These are phyloP conservation scores for Leptodactylus fuscus DNA, from an alignment of 2,113 vertebrate species.

Conservation along the genomic window DNA sequence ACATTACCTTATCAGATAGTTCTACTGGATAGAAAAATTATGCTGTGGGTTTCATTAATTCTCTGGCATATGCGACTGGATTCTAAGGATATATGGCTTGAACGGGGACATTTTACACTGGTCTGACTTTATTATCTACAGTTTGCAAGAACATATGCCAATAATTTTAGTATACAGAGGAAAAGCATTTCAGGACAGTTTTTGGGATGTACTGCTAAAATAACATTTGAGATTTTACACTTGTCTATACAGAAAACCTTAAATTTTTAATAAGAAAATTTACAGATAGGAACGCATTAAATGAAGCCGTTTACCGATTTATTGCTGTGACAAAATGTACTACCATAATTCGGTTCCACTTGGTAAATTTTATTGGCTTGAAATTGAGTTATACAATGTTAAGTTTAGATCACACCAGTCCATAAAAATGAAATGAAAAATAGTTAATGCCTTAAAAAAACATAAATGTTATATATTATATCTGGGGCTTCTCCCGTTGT, in stretches of 20 bases:
- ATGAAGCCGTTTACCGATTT: slow-evolving; percentile 47
- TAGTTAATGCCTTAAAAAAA: slow-evolving; percentile 32
- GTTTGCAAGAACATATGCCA: slow-evolving; percentile 60
- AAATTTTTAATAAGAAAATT: slow-evolving; percentile 30
- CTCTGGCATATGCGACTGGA: slow-evolving; percentile 70
- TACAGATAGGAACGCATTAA: slow-evolving; percentile 30
- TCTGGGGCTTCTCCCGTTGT: neutral
- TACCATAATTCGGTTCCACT: slow-evolving; percentile 41
- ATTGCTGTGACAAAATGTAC: slow-evolving; percentile 32
- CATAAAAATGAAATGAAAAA: slow-evolving; percentile 44
- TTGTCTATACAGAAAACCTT: slow-evolving; percentile 44
- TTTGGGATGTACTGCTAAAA: slow-evolving; percentile 27
- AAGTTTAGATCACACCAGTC: slow-evolving; percentile 46
- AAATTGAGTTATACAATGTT: slow-evolving; percentile 55
- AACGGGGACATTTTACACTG: slow-evolving; percentile 65
- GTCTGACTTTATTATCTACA: slow-evolving; percentile 68
- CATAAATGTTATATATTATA: slow-evolving; percentile 44
- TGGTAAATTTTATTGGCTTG: slow-evolving; percentile 40
- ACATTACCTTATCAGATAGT: slow-evolving; percentile 77
- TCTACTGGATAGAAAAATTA: slow-evolving; percentile 69
- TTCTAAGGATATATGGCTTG: slow-evolving; percentile 69
- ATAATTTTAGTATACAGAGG: slow-evolving; percentile 65
- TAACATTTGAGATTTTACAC: slow-evolving; percentile 47
- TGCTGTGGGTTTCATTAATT: slow-evolving; percentile 78
- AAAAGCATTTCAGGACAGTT: slow-evolving; percentile 45